Evolutionary conservation across 2,797 vertebrate genomes (phyloP), one percentile per base, ranked within the genome.

Genomic region (Chaetophractus vellerosus): DNA sequence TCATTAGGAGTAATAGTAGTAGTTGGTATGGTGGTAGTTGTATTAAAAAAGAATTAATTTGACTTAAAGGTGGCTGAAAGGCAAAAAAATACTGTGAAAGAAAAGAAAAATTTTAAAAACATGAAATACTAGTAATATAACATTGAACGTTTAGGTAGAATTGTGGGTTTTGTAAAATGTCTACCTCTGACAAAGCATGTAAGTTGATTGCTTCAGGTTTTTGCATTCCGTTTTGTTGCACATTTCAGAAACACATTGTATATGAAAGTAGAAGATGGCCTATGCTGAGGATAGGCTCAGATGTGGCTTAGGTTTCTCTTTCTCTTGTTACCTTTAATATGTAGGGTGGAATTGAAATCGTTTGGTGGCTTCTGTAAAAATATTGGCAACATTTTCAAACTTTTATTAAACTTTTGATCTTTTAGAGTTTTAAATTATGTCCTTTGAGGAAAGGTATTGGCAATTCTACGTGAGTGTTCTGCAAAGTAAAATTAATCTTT

Each of bases 401-500:
- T 86, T 92, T 74, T 83, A 92, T 95, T 93, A 91, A 86, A 95
- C 85, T 95, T 93, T 94, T 91, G 26, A 64, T 95, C 69, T 93
- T 96, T 83, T 90, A 31, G 96, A 96, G 84, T 88, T 83, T 90
- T 80, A 88, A 94, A 93, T 85, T 63, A 83, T 90, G 66, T 87
- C 90, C 93, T 95, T 84, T n/a, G 93, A 96, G 90, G 50, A 91
- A 93, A 80, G 28, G 33, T 88, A 72, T 76, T 84, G 78, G 64
- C 50, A 97, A 96, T 96, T 94, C 74, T 90, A 48, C 83, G 33
- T 89, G 28, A 96, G 89, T 90, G 52, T 59, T 92, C 82, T 88
- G 24, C 76, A 96, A 97, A 96, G 81, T 74, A 92, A 96, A 96
- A 93, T 90, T 92, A 92, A 95, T 97, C 81, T 80, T 93, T 88